Conservation (phyloP, 2,113 vertebrate species). For the Sceloporus undulatus region DNA sequence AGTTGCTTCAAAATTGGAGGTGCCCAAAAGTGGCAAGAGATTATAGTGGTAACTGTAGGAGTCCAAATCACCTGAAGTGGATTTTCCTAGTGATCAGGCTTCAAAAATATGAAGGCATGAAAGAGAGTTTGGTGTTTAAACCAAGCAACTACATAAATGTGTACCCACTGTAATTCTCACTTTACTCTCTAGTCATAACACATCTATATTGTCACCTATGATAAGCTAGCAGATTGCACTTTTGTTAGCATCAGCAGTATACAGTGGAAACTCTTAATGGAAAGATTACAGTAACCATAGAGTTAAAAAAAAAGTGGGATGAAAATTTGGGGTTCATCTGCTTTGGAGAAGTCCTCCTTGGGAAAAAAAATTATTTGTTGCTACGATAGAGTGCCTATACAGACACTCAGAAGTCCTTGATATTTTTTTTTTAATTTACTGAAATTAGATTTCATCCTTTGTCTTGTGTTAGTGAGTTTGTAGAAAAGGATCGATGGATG, state of each 20-base stretch:
- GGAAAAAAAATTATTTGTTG: slow-evolving; percentile 36
- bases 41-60: neutral
- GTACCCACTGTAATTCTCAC: neutral
- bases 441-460: slow-evolving; percentile 45
- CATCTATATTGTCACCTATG: neutral
- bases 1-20: no score
- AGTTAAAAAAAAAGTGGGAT: slow-evolving; percentile 59
- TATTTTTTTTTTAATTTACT: slow-evolving; percentile 28
- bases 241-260: slow-evolving; percentile 38
- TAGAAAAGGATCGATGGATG: slow-evolving; percentile 21
- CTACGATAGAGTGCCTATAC: no score
- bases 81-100: neutral
- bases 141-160: no score
- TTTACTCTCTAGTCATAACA: neutral
- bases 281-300: neutral
- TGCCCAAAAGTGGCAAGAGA: no score
- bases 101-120: neutral
- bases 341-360: slow-evolving; percentile 29
- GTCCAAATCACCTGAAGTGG: neutral
- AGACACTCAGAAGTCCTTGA: neutral
- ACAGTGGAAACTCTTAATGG: slow-evolving; percentile 36
- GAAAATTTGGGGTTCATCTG: slow-evolving; percentile 58
- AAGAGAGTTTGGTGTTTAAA: neutral
- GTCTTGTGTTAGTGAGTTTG: slow-evolving; percentile 17
- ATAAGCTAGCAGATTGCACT: neutral